Evolutionary conservation across 1,140 invertebrate species (phyloP).

Genomic region (Dendrolimus punctatus): DNA sequence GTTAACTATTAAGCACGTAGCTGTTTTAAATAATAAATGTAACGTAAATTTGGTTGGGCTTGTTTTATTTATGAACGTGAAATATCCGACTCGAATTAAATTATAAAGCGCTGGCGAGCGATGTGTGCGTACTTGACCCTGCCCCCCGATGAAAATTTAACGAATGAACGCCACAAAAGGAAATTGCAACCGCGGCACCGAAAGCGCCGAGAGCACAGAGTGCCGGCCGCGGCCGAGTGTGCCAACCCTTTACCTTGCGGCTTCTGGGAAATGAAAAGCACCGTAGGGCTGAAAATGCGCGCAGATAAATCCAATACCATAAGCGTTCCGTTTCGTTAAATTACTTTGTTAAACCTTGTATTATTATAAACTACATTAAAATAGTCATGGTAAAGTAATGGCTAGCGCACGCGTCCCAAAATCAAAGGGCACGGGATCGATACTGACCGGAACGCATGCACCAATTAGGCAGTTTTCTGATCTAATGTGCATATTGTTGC

Average conservation of each 20-base stretch:
- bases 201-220: slow-evolving; percentile 4
- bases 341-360: no score
- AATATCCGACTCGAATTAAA: slow-evolving; percentile 36
- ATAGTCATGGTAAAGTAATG: no score
- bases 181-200: slow-evolving; percentile 29
- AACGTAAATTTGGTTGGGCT: slow-evolving; percentile 26
- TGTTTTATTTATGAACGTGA: slow-evolving; percentile 34
- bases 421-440: no score
- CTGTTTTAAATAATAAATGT: slow-evolving; percentile 16
- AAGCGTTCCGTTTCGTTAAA: background rate
- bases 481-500: no score
- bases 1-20: background rate
- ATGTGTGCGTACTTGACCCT: slow-evolving; percentile 30
- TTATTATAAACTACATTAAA: no score
- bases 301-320: slow-evolving; percentile 15
- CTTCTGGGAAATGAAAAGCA: slow-evolving; percentile 17
- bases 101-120: slow-evolving; percentile 23
- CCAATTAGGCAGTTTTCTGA: no score
- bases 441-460: no score
- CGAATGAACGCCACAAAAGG: slow-evolving; percentile 39
- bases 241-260: slow-evolving; percentile 25
- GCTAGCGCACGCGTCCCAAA: no score
- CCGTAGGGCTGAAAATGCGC: slow-evolving; percentile 11
- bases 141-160: slow-evolving; percentile 41
- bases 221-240: slow-evolving; percentile 2